Evolutionary conservation across 2,113 vertebrate genomes (phyloP), one percentile per base, ranked within the genome.

Genomic region (Protobothrops flavoviridis): DNA sequence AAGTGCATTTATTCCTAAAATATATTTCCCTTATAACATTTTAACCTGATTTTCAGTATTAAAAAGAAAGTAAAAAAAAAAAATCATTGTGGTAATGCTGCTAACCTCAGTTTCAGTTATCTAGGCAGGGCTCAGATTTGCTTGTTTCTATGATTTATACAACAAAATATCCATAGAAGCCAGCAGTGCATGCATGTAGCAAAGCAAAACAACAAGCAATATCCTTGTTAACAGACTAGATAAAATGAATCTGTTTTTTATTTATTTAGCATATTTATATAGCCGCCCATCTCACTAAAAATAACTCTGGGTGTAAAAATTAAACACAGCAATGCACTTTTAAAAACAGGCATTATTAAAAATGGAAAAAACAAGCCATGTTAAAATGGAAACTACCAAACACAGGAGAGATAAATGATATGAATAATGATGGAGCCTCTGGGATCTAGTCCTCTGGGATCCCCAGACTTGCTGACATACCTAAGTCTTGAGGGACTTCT

Each of bases 131-230:
- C 26, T 48, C 55, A 59, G 81, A 87, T 59, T 45, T 91, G 45
- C 24, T 86, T 86, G 81, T 91, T 91, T 91, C 50, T 29, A 33
- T 92, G 93, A 86, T 90, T 88, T 92, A 89, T 92, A 61, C 92
- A 93, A 92, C 92, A 93, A 50, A 94, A 85, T 85, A 96, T 12
- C 87, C 94, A 91, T 85, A 90, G 85, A 90, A 33, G 45, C 39
- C 23, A 29, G 21, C 52, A 57, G 3, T 24, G 24, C 52, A 26
- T 3, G 13, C 81, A 33, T 10, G 12, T 21, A 91, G 39, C 43
- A 57, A 86, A 91, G 21, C 33, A 56, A 4, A 91, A 81, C 74
- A 81, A 61, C 74, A 81, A 61, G 53, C 57, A 89, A 6, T 52
- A 57, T 57, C 29, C 91, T 57, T 13, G 59, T 61, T 48, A 26